Percentiles rank a stretch among this genome's conserved stretches.
These are phyloP conservation scores for Magallana ariakensis DNA, from an alignment of 1,140 invertebrate genomes.

Conservation along the genomic window DNA sequence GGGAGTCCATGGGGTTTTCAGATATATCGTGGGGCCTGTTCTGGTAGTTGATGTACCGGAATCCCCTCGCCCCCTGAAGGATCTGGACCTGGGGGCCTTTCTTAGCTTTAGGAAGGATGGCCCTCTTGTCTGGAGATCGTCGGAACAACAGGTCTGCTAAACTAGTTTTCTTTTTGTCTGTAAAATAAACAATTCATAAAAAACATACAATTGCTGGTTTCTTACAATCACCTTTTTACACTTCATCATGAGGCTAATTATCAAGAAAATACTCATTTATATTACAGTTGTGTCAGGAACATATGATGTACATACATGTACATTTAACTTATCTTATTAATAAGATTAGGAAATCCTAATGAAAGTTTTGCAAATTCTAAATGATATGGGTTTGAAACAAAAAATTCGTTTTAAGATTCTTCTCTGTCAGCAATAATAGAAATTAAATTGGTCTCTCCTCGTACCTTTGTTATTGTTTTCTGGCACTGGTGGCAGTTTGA, in stretches of 20 bases:
- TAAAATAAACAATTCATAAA: slow-evolving; percentile 48
- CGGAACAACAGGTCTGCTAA: slow-evolving; percentile 77
- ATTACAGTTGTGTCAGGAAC: too few relatives aligned
- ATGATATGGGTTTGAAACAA: too few relatives aligned
- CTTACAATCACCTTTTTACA: too few relatives aligned
- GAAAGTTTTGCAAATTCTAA: too few relatives aligned
- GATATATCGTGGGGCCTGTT: slow-evolving; percentile 51
- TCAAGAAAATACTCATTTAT: too few relatives aligned
- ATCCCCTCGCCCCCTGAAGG: slow-evolving; percentile 64
- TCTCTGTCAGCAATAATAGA: too few relatives aligned
- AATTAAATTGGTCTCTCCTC: background rate
- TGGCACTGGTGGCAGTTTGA: slow-evolving; percentile 17
- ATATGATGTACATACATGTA: too few relatives aligned
- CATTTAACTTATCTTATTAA: too few relatives aligned
- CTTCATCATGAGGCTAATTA: too few relatives aligned
- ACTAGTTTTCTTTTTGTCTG: slow-evolving; percentile 74
- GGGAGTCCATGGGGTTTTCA: slow-evolving; percentile 75
- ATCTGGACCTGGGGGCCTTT: slow-evolving; percentile 63
- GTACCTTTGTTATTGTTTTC: slow-evolving; percentile 47
- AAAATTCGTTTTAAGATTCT: too few relatives aligned
- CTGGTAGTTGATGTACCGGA: slow-evolving; percentile 70
- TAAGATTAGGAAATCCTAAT: too few relatives aligned
- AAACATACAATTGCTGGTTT: too few relatives aligned
- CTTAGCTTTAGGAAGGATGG: slow-evolving; percentile 25
- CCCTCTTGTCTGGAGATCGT: slow-evolving; percentile 58